These are phyloP conservation scores for Anser cygnoides DNA, from an alignment of 2,113 vertebrate genomes.

Conservation along the genomic window DNA sequence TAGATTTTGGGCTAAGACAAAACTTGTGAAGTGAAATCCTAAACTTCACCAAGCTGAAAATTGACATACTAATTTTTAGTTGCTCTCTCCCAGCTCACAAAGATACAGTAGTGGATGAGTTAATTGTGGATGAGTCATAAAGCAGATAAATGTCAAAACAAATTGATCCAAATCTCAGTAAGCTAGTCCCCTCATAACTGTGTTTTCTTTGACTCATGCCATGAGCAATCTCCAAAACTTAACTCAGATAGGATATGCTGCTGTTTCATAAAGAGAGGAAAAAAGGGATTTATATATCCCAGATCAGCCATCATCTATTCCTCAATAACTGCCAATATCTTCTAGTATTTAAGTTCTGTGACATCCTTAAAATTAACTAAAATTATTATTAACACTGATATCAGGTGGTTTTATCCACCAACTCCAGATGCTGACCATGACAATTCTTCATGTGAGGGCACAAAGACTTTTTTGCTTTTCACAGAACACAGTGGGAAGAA, in stretches of 20 bases:
- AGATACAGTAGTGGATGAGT: background rate
- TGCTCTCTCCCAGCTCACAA: background rate
- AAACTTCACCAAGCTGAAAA: background rate
- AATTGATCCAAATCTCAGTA: background rate
- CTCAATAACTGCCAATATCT: background rate
- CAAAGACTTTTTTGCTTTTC: background rate
- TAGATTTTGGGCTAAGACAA: background rate
- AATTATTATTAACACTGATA: background rate
- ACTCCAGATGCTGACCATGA: background rate
- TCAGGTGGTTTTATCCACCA: background rate
- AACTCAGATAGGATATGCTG: background rate
- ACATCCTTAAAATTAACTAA: background rate
- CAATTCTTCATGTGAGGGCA: background rate
- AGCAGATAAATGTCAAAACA: background rate
- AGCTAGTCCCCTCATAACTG: background rate
- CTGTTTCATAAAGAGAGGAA: background rate
- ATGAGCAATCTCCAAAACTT: background rate
- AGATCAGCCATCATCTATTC: background rate
- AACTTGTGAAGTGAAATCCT: background rate
- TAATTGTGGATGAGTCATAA: background rate
- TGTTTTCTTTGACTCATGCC: background rate
- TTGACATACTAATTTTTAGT: background rate
- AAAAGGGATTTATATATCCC: background rate
- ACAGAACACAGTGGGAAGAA: background rate
- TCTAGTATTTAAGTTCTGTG: background rate